Percentiles rank a stretch among this genome's conserved stretches.
phyloP scores from a whole-genome alignment of 92 coral and sea anemone species.

The Siderastrea siderea region DNA sequence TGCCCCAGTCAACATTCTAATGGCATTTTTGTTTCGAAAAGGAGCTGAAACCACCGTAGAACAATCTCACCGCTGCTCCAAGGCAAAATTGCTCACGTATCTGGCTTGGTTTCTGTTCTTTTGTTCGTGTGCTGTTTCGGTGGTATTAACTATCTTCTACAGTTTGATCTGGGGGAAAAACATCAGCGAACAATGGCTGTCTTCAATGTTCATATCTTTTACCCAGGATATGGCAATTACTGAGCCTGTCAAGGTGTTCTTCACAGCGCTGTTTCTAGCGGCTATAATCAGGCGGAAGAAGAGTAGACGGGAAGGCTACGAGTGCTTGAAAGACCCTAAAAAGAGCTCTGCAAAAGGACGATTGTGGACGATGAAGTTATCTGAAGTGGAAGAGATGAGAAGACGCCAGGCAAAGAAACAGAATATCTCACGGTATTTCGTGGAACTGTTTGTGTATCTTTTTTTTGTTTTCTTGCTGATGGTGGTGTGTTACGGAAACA shows the following conservation, averaged over 20 bases:
- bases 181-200: conserved; percentile 85
- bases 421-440: conserved; percentile 22
- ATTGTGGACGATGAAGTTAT: conserved; percentile 5
- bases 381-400: conserved; percentile 38
- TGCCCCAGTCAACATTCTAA: conserved; percentile 54
- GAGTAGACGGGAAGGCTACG: background rate
- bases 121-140: conserved; percentile 71
- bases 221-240: conserved; percentile 75
- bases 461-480: conserved; percentile 47
- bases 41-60: conserved; percentile 9
- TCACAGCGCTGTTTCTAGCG: conserved; percentile 76
- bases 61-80: background rate
- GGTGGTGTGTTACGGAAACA: conserved; percentile 65
- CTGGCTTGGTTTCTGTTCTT: conserved; percentile 83
- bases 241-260: conserved; percentile 86
- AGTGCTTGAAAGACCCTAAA: background rate
- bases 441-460: conserved; percentile 54
- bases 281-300: conserved; percentile 48
- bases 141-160: conserved; percentile 80
- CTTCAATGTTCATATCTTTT: conserved; percentile 87
- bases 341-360: background rate
- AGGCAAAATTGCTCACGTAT: conserved; percentile 25
- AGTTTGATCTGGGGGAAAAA: conserved; percentile 86
- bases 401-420: conserved; percentile 32
- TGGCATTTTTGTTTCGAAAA: conserved; percentile 53